A percentile compares a stretch with the other conserved stretches of the same genome.
Evolutionary conservation across 1,140 invertebrate species (phyloP).

Genomic region (Maniola jurtina): DNA sequence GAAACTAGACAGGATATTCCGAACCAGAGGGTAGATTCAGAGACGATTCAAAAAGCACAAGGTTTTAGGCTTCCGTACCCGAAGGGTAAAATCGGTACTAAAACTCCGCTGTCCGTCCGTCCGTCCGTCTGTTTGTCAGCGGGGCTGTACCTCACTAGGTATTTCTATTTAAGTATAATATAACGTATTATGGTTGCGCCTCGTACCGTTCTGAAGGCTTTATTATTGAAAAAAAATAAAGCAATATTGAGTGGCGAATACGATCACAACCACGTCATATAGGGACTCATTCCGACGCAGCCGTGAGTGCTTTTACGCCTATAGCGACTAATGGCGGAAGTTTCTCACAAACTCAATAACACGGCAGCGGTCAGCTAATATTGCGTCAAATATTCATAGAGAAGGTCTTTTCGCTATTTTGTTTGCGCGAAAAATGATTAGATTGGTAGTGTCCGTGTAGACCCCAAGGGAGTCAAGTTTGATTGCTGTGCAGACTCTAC

Average conservation of each 20-base stretch:
- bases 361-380: constrained; percentile 57
- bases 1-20: too few relatives aligned
- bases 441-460: constrained; percentile 56
- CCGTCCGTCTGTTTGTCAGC: too few relatives aligned
- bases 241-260: constrained; percentile 13
- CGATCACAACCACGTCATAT: constrained; percentile 12
- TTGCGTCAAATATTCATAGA: constrained; percentile 69
- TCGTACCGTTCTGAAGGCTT: neutral
- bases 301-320: constrained; percentile 30
- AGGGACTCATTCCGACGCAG: constrained; percentile 19
- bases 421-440: constrained; percentile 73
- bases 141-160: too few relatives aligned
- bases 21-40: too few relatives aligned
- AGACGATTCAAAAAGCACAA: too few relatives aligned
- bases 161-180: too few relatives aligned
- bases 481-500: constrained; percentile 67
- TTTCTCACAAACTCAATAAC: constrained; percentile 62
- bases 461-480: constrained; percentile 66
- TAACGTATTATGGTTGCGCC: too few relatives aligned
- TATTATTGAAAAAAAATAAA: constrained; percentile 22
- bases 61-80: too few relatives aligned
- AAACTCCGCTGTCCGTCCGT: too few relatives aligned
- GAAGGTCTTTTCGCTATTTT: constrained; percentile 61
- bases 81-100: too few relatives aligned
- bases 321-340: constrained; percentile 49